A percentile compares a stretch with the other conserved stretches of the same genome.
phyloP scores from a whole-genome alignment of 2,113 vertebrate species.

The Macrotus californicus region DNA sequence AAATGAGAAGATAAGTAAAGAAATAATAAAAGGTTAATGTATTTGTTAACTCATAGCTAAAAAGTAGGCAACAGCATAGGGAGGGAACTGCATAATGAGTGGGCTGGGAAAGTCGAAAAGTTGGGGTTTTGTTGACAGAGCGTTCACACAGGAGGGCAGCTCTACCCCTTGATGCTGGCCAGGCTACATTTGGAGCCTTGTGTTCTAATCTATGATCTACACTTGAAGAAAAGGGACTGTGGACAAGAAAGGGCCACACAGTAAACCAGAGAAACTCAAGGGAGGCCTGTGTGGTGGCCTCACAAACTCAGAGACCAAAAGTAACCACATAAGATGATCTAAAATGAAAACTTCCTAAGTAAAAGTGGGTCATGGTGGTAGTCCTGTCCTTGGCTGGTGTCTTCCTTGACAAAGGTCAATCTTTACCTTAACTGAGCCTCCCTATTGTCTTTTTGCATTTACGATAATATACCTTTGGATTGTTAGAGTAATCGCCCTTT shows the following conservation, averaged over 20 bases:
- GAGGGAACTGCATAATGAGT: neutral
- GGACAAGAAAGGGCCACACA: neutral
- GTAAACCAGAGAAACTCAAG: neutral
- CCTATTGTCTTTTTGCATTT: neutral
- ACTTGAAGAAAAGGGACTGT: neutral
- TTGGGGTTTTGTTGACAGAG: neutral
- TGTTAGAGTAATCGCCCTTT: neutral
- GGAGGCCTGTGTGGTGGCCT: no score
- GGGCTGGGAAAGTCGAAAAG: neutral
- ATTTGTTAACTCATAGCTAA: neutral
- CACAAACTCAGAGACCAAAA: neutral
- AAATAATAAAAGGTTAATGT: neutral
- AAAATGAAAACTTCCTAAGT: neutral
- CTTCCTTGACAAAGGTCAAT: neutral
- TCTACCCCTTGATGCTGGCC: neutral
- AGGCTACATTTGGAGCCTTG: neutral
- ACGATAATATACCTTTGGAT: neutral
- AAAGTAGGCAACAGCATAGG: neutral
- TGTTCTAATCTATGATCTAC: neutral
- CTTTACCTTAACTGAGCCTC: neutral
- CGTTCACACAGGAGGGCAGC: neutral
- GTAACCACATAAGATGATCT: neutral
- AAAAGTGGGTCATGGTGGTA: neutral
- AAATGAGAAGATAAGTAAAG: neutral
- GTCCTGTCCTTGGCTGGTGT: neutral